These are phyloP conservation scores for Rhodophaea formosa DNA, from an alignment of 2,888 invertebrate species.

Conservation along the genomic window DNA sequence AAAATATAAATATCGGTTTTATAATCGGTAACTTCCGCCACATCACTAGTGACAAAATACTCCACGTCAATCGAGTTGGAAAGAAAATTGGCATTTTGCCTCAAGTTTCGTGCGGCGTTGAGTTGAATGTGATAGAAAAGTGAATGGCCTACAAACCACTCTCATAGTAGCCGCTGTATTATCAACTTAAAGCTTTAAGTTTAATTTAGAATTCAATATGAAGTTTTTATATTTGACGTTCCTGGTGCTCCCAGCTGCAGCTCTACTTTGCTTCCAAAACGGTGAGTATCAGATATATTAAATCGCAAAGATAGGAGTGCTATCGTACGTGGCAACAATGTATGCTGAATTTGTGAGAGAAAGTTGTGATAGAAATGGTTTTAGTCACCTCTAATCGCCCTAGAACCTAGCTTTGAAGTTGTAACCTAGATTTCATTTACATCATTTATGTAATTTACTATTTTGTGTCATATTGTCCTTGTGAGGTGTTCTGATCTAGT, in stretches of 20 bases:
- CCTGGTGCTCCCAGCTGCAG: constrained; percentile 86
- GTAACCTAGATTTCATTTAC: constrained; percentile 2
- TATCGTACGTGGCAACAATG: constrained; percentile 69
- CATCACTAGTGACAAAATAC: constrained; percentile 69
- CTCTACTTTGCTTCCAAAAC: constrained; percentile 85
- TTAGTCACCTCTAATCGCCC: constrained; percentile 9
- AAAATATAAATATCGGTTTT: no score
- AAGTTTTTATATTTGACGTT: constrained; percentile 84
- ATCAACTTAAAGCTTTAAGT: constrained; percentile 39
- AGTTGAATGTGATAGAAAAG: constrained; percentile 57
- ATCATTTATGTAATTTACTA: background rate
- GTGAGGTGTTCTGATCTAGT: no score
- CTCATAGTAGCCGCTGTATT: constrained; percentile 48
- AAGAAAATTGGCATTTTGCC: constrained; percentile 71
- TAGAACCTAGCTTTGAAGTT: background rate
- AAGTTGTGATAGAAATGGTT: constrained; percentile 34
- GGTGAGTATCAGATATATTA: constrained; percentile 82
- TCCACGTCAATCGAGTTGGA: constrained; percentile 82
- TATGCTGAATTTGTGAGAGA: constrained; percentile 51
- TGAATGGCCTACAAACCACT: constrained; percentile 65
- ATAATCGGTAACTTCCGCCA: background rate
- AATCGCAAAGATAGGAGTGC: constrained; percentile 31
- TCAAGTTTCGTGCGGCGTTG: constrained; percentile 56
- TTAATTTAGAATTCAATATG: constrained; percentile 76
- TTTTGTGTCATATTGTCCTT: background rate